Evolutionary conservation across 2,797 vertebrate genomes (phyloP).

Genomic region (Cygnus olor): DNA sequence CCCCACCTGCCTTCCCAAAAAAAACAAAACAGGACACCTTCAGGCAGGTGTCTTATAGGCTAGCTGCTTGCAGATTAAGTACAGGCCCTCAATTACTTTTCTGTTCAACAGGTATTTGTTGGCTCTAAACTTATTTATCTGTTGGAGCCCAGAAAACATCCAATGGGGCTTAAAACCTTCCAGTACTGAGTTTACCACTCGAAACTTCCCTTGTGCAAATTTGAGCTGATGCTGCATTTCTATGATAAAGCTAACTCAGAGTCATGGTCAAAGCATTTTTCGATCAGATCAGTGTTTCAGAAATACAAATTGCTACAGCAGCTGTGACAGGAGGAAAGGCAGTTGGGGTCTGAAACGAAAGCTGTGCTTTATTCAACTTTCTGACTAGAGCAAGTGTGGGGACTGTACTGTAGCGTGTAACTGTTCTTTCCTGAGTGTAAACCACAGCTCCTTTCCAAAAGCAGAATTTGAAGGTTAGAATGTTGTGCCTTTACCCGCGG

Average conservation of each 20-base stretch:
- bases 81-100: fast-evolving
- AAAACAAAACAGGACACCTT: neutral
- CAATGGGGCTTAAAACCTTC: neutral
- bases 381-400: neutral
- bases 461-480: neutral
- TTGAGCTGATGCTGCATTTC: neutral
- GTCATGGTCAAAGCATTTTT: neutral
- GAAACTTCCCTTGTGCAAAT: neutral
- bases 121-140: neutral
- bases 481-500: neutral
- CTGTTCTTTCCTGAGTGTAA: neutral
- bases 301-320: neutral
- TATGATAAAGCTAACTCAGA: neutral
- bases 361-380: neutral
- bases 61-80: neutral
- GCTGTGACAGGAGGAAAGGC: neutral
- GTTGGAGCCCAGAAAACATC: neutral
- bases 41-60: neutral
- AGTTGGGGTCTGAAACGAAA: neutral
- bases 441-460: neutral
- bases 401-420: too few species aligned
- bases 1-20: neutral
- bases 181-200: neutral
- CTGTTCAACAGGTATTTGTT: neutral
- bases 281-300: neutral